phyloP scores from a whole-genome alignment of 2,797 vertebrate genomes.

The Austrolebias charrua region DNA sequence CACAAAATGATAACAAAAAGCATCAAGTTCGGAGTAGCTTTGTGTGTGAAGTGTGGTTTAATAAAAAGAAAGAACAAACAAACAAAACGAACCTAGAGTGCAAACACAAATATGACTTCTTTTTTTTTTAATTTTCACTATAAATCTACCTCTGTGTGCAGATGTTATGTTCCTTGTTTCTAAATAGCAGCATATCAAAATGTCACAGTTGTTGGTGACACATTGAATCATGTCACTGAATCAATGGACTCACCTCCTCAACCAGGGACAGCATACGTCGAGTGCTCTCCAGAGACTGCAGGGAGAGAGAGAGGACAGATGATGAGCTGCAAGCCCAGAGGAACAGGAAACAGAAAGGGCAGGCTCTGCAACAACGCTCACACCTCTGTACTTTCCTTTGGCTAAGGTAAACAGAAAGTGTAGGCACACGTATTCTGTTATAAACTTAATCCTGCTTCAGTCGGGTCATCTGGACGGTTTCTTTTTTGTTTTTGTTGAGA shows the following conservation, averaged over 20 bases:
- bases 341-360: constrained; percentile 4
- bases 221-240: constrained; percentile 7
- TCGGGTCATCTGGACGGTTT: too few species aligned
- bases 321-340: constrained; percentile 28
- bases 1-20: neutral
- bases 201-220: neutral
- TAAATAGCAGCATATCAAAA: constrained; percentile 19
- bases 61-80: too few species aligned
- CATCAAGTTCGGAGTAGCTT: neutral
- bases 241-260: constrained; percentile 82
- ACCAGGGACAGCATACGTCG: constrained; percentile 98
- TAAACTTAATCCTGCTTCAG: constrained; percentile 5
- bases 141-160: too few species aligned
- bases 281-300: constrained; percentile 96
- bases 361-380: constrained; percentile 3
- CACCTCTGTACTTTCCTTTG: neutral
- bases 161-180: neutral
- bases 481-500: too few species aligned
- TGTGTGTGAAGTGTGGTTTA: too few species aligned
- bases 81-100: too few species aligned
- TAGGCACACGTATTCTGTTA: neutral
- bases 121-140: too few species aligned
- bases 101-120: too few species aligned
- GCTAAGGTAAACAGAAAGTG: neutral
- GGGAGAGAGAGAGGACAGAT: constrained; percentile 20